Evolutionary conservation across 2,888 invertebrate species (phyloP).

Genomic region (Rhogogaster chlorosoma): DNA sequence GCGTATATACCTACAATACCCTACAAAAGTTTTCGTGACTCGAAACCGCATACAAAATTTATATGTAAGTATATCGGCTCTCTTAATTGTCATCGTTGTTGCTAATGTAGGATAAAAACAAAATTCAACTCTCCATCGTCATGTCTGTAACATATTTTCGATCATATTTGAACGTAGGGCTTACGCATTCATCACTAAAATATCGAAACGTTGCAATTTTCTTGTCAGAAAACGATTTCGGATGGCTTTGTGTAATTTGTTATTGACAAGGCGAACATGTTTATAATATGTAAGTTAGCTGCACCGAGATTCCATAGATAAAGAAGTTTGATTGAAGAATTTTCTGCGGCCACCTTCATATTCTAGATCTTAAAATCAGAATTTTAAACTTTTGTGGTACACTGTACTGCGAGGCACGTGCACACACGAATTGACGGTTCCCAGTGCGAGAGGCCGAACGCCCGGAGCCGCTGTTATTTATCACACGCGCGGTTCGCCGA

Average conservation of each 20-base stretch:
- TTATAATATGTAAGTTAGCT: background rate
- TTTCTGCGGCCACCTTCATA: background rate
- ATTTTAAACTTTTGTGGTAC: background rate
- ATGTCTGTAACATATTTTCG: background rate
- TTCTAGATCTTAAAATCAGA: background rate
- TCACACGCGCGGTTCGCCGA: slow-evolving; percentile 68
- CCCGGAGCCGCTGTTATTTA: slow-evolving; percentile 65
- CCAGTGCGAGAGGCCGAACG: slow-evolving; percentile 54
- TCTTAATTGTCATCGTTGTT: background rate
- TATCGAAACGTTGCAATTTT: background rate
- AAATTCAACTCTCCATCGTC: background rate
- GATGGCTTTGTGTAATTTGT: background rate
- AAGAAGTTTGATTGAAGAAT: background rate
- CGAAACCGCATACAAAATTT: background rate
- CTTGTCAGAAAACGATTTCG: too few species aligned
- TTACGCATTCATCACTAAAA: background rate
- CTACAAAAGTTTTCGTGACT: slow-evolving; percentile 11
- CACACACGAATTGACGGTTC: slow-evolving; percentile 49
- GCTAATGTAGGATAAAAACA: background rate
- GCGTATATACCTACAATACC: slow-evolving; percentile 40
- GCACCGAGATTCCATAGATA: background rate
- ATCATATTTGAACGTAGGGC: background rate
- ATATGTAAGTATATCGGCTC: background rate
- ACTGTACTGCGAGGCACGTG: slow-evolving; percentile 50
- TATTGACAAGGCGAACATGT: background rate